Evolutionary conservation across 2,797 vertebrate genomes (phyloP), one percentile per base, ranked within the genome.

Genomic region (Hemitrygon akajei): DNA sequence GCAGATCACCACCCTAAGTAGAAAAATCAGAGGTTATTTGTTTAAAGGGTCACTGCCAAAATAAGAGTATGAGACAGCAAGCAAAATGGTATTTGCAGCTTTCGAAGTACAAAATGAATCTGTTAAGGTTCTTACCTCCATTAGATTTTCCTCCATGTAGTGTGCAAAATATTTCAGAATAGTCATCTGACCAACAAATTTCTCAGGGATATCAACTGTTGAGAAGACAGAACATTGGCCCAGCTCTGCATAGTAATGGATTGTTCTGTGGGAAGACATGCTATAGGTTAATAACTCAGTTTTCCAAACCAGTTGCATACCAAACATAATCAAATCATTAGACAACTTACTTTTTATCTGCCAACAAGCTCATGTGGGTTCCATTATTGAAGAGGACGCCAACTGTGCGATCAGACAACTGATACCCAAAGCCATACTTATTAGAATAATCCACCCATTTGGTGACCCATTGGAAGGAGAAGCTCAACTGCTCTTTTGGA

Each of bases 371-470:
- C 98, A 99, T 99, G 95, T 99, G 98, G 0, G 97, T 98, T 94
- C 98, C 99, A 1, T 98, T 99, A 97, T 99, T 99, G 97, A 99
- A 99, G 95, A 99, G 98, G 75, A 99, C 99, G 82, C 98, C 98
- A 94, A 99, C 99, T 0, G 98, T 98, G 96, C 99, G 98, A 96
- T 99, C 98, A 1, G 99, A 99, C 95, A 99, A 97, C 97, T 99
- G 99, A 97, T 99, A 99, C 9, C 99, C 99, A 94, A 99, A 99
- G 96, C 99, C 99, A 0, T 99, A 99, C 95, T 99, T 99, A 96
- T 99, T 99, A 91, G 99, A 99, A 95, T 99, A 99, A 96, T 99
- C 99, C 94, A 99, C 98, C 99, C 99, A 99, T 95, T 99, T 99
- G 94, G 98, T 99, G 95, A 99, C 98, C 99, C 99, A 99, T 93